Base-by-base conservation (phyloP, 2,888 invertebrate genomes). In the Spodoptera picta region DNA sequence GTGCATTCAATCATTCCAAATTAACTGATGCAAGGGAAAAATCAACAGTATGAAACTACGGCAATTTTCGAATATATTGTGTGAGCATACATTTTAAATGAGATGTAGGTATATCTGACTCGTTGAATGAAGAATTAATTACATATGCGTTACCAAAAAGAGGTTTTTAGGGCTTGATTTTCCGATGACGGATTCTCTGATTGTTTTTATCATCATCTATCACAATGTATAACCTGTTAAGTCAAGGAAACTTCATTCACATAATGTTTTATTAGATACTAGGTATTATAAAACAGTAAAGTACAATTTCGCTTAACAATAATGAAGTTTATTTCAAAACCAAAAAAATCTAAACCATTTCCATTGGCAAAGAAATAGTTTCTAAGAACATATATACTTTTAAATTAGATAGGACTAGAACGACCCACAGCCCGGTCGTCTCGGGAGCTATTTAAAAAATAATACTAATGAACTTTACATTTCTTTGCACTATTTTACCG, bases 1-100 rank as follows among this genome's bases (percentile, higher is more conserved):
- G 63, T 51, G 54, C 62, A 60, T 68, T 70, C 61, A 77, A 62
- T 71, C 66, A 69, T 51, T 41, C 43, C 52, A 60, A 71, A 73
- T 79, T 78, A 72, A 57, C 47, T 44, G 58, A 48, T 60, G 52
- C 59, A 61, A 60, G 50, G 54, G 60, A 59, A 58, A 63, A 71
- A 55, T 63, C 27, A 72, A 79, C 49, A 65, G 51, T 57, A 57
- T 19, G 14, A 62, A 68, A 72, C 56, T 70, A 64, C 36, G 50
- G 65, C 60, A 66, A 65, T 64, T 65, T 60, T 53, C 55, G 65
- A 67, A 57, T 56, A 1, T 19, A 66, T 61, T 50, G 60, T 48
- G n/a, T 44, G 27, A 19, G 43, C 64, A 69, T 59, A 50, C 60
- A 69, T 60, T 48, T 23, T 36, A 60, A 67, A 74, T 42, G 51